phyloP scores from a whole-genome alignment of 2,113 vertebrate species.

The Chunga burmeisteri region DNA sequence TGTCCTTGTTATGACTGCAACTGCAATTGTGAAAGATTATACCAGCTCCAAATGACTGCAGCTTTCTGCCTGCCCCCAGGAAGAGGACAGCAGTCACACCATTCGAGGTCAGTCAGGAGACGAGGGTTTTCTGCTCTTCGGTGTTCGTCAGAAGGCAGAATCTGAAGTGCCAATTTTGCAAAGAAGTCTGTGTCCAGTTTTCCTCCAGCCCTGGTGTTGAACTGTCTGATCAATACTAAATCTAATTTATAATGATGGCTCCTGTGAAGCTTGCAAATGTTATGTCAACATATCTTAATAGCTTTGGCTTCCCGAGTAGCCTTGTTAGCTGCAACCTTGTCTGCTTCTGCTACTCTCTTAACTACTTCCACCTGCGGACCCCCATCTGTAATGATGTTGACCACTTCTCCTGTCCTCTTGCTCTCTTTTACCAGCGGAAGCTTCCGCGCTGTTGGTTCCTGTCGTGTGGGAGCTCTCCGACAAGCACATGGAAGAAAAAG shows the following conservation, averaged over 20 bases:
- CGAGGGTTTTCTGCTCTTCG: slow-evolving; percentile 49
- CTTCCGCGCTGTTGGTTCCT: not conserved
- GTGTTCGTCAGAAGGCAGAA: slow-evolving; percentile 68
- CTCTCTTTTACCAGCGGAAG: not conserved
- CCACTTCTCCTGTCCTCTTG: slow-evolving; percentile 3
- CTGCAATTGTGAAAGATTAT: slow-evolving; percentile 3
- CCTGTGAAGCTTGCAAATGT: slow-evolving; percentile 76
- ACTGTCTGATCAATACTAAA: slow-evolving; percentile 78
- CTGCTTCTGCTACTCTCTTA: slow-evolving; percentile 54
- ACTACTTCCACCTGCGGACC: slow-evolving; percentile 45
- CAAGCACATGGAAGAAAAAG: slow-evolving; percentile 40
- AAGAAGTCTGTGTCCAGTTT: slow-evolving; percentile 68
- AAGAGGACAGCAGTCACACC: not conserved
- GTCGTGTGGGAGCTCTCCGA: not conserved
- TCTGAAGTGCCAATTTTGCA: slow-evolving; percentile 58
- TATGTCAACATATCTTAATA: slow-evolving; percentile 79
- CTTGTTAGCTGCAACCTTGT: slow-evolving; percentile 66
- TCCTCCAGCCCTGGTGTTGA: slow-evolving; percentile 60
- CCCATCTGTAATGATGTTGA: slow-evolving; percentile 37
- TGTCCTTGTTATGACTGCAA: not conserved
- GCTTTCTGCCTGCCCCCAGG: not conserved
- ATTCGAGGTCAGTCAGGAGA: slow-evolving; percentile 34
- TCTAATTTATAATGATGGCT: slow-evolving; percentile 74
- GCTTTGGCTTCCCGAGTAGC: slow-evolving; percentile 66
- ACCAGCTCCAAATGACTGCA: slow-evolving; percentile 12